A percentile compares a stretch with the other conserved stretches of the same genome.
Conservation (phyloP, 2,113 vertebrate genomes). For the Indicator maculatus region DNA sequence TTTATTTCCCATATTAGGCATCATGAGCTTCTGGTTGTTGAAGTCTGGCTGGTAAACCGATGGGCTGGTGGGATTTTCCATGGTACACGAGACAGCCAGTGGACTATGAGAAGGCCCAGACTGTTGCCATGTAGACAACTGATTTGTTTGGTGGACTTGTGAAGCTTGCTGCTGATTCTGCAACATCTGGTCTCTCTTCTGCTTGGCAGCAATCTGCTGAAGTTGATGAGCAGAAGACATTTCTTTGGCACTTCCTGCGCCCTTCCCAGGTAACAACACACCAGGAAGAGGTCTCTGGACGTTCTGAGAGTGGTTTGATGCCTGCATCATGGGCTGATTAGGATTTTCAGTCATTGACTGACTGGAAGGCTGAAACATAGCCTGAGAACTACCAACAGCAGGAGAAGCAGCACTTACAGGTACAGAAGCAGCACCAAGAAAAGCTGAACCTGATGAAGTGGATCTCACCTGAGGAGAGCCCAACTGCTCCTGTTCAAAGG, state of each 20-base stretch:
- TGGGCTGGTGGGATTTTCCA: constrained; percentile 91
- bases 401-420: constrained; percentile 82
- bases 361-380: constrained; percentile 73
- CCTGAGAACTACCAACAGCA: constrained; percentile 76
- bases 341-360: constrained; percentile 74
- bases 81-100: constrained; percentile 79
- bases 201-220: constrained; percentile 87
- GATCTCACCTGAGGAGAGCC: constrained; percentile 88
- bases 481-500: constrained; percentile 89
- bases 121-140: constrained; percentile 86
- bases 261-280: constrained; percentile 86
- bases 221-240: constrained; percentile 91
- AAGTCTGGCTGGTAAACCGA: constrained; percentile 89
- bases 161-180: constrained; percentile 79
- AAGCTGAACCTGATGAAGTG: constrained; percentile 83
- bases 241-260: constrained; percentile 84
- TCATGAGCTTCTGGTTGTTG: constrained; percentile 84
- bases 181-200: constrained; percentile 82
- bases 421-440: constrained; percentile 82
- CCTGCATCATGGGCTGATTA: constrained; percentile 73
- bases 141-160: constrained; percentile 75
- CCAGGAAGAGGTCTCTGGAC: constrained; percentile 75
- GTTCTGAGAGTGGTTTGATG: constrained; percentile 78
- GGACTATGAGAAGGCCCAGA: constrained; percentile 84
- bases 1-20: constrained; percentile 84